These are phyloP conservation scores for Hapalemur alaotrensis DNA, from an alignment of 2,797 vertebrate genomes.

Conservation along the genomic window DNA sequence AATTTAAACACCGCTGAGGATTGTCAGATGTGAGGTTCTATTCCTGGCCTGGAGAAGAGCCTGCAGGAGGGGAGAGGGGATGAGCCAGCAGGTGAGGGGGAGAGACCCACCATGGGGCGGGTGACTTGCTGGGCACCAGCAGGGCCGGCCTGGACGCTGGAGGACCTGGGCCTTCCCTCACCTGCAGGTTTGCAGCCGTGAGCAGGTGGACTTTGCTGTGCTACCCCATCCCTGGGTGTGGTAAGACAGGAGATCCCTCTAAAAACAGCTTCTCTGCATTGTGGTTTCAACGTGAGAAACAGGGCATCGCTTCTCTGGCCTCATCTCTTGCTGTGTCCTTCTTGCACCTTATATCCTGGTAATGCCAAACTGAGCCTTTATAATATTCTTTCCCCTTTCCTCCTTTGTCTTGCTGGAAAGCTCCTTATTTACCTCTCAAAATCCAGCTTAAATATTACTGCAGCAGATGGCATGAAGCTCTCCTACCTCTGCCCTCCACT, in stretches of 20 bases:
- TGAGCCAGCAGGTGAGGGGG: not conserved
- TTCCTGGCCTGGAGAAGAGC: slow-evolving; percentile 68
- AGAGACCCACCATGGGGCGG: not conserved
- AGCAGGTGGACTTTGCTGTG: not conserved
- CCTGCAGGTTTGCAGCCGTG: not conserved
- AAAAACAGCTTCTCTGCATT: slow-evolving; percentile 22
- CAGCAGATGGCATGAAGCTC: not conserved
- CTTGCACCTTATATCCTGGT: not conserved
- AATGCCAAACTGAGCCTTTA: not conserved
- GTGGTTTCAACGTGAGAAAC: not conserved
- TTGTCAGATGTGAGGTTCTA: slow-evolving; percentile 77
- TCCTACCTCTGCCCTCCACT: not conserved
- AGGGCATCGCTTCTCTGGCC: not conserved
- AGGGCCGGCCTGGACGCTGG: not conserved
- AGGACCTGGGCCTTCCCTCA: not conserved
- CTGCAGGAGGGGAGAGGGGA: not conserved
- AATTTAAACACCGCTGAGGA: slow-evolving; percentile 83
- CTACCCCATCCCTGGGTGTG: not conserved
- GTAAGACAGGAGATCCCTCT: not conserved
- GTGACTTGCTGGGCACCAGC: not conserved
- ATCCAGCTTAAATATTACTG: not conserved
- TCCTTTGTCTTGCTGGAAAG: slow-evolving; percentile 22
- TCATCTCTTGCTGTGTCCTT: not conserved
- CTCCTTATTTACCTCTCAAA: slow-evolving; percentile 52
- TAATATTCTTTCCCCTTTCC: not conserved